These are phyloP conservation scores for Sturnira hondurensis DNA, from an alignment of 2,113 vertebrate genomes.

Conservation along the genomic window DNA sequence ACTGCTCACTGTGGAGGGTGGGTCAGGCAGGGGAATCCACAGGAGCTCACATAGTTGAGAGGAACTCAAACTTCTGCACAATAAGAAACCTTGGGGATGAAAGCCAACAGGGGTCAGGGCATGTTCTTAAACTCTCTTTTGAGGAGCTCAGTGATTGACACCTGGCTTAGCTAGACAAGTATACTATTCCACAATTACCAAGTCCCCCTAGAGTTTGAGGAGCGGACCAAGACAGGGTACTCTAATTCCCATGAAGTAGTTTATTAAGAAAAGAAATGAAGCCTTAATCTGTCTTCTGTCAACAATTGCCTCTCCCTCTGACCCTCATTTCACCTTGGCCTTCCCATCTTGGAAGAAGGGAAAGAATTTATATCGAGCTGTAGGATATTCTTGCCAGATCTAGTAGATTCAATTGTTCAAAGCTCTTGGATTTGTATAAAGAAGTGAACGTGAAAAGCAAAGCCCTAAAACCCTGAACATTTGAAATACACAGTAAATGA, in stretches of 20 bases:
- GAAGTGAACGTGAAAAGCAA: background rate
- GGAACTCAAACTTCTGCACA: background rate
- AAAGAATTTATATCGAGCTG: background rate
- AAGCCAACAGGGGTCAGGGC: background rate
- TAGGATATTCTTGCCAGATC: background rate
- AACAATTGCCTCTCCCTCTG: background rate
- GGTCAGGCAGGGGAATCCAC: background rate
- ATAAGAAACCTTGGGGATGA: background rate
- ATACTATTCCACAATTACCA: fast-evolving
- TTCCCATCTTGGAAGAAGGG: background rate
- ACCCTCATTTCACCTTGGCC: background rate
- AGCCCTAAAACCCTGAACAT: background rate
- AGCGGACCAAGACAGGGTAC: background rate
- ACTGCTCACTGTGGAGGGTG: background rate
- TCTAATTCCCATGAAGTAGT: too few relatives aligned
- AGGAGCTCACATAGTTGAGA: background rate
- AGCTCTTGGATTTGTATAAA: background rate
- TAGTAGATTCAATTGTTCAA: background rate
- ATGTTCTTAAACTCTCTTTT: background rate
- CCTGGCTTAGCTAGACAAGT: background rate
- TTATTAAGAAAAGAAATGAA: background rate
- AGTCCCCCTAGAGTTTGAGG: background rate
- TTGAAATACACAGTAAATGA: background rate
- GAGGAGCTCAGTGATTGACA: background rate
- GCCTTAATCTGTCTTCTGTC: background rate